These are phyloP conservation scores for Sebastiscus albofasciatus DNA, from an alignment of 2,797 vertebrate species.

Conservation along the genomic window DNA sequence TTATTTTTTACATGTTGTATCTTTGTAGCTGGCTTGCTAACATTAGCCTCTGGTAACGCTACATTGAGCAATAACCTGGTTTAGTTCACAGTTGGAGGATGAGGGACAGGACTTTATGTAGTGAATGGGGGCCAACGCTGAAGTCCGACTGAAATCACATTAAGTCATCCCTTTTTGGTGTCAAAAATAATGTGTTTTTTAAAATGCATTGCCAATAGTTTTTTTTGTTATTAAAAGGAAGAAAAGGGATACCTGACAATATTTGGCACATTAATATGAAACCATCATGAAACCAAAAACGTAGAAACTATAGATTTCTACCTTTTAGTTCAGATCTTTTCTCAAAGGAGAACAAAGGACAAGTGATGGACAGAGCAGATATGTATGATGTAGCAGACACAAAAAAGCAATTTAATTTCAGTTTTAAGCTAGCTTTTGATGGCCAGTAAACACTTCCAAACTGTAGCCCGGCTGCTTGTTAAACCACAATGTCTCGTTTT, in stretches of 20 bases:
- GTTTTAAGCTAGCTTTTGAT: background rate
- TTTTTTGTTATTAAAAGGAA: background rate
- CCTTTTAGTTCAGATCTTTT: background rate
- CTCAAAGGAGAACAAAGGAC: background rate
- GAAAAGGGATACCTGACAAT: fast-evolving
- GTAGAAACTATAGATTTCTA: too few relatives aligned
- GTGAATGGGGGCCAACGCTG: background rate
- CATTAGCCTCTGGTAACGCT: too few relatives aligned
- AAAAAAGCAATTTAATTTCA: background rate
- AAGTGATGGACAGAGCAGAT: background rate
- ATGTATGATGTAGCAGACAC: background rate
- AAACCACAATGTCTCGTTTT: background rate
- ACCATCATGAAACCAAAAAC: background rate
- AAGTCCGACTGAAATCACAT: background rate
- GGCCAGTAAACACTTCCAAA: background rate
- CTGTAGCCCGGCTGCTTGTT: background rate
- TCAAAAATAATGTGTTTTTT: background rate
- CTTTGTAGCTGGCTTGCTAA: too few relatives aligned
- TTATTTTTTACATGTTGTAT: too few relatives aligned
- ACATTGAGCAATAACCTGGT: background rate
- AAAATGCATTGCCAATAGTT: background rate
- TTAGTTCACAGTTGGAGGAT: too few relatives aligned
- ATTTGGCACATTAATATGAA: background rate
- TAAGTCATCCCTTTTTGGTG: background rate
- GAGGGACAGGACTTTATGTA: too few relatives aligned